A percentile compares a stretch with the other conserved stretches of the same genome.
These are phyloP conservation scores for Acleris cristana DNA, from an alignment of 2,888 invertebrate genomes.

Conservation along the genomic window DNA sequence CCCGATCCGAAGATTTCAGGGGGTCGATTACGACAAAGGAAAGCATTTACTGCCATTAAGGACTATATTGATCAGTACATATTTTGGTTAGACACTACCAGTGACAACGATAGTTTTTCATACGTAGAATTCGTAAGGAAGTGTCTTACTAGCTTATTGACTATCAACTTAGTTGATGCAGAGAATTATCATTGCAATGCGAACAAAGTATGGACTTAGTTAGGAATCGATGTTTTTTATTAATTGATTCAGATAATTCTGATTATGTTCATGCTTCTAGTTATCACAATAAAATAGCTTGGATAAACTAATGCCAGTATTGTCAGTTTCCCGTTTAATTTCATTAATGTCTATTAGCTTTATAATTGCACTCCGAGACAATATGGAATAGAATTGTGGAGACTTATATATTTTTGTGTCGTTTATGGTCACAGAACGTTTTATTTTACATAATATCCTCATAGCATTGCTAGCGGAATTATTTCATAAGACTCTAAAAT, in stretches of 20 bases:
- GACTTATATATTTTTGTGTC: slow-evolving; percentile 36
- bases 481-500: slow-evolving; percentile 47
- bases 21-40: slow-evolving; percentile 15
- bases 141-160: background rate
- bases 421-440: slow-evolving; percentile 31
- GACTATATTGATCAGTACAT: background rate
- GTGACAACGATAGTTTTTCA: no score
- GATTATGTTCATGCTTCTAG: slow-evolving; percentile 27
- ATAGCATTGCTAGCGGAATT: slow-evolving; percentile 62
- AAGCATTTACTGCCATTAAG: slow-evolving; percentile 15
- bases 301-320: slow-evolving; percentile 30
- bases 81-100: no score
- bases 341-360: slow-evolving; percentile 13
- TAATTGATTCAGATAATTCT: slow-evolving; percentile 5
- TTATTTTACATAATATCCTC: slow-evolving; percentile 39
- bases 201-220: slow-evolving; percentile 33
- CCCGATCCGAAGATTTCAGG: background rate
- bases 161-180: slow-evolving; percentile 8
- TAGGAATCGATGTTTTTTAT: slow-evolving; percentile 9
- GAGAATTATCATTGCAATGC: slow-evolving; percentile 1
- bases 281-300: slow-evolving; percentile 33
- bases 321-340: slow-evolving; percentile 22
- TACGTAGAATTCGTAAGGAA: no score
- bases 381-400: slow-evolving; percentile 24
- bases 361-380: slow-evolving; percentile 7